phyloP scores from a whole-genome alignment of 2,888 invertebrate genomes.

The Hydrotaea diabolus region DNA sequence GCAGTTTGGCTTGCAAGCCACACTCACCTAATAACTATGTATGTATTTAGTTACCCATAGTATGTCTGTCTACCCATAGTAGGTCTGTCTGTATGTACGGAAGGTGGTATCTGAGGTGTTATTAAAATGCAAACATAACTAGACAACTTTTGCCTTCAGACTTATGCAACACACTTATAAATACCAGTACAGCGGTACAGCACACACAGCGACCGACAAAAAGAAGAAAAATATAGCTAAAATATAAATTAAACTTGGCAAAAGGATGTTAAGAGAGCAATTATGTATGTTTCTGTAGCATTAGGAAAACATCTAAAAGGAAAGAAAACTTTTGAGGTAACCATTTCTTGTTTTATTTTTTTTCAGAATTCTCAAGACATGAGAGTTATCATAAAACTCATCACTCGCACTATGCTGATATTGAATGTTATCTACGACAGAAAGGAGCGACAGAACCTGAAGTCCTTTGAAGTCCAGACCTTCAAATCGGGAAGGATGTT shows the following conservation, averaged over 20 bases:
- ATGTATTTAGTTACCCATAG: neutral
- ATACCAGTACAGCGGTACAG: neutral
- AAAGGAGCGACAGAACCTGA: too few relatives aligned
- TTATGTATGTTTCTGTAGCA: slow-evolving; percentile 41
- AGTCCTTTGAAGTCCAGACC: too few relatives aligned
- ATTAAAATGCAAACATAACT: slow-evolving; percentile 52
- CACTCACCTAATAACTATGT: slow-evolving; percentile 29
- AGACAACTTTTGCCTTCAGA: slow-evolving; percentile 30
- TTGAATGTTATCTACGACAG: too few relatives aligned
- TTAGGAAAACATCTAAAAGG: slow-evolving; percentile 48
- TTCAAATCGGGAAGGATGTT: too few relatives aligned
- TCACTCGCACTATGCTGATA: too few relatives aligned
- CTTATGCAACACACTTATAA: neutral
- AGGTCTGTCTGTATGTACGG: neutral
- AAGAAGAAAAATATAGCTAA: slow-evolving; percentile 13
- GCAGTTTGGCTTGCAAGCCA: slow-evolving; percentile 26
- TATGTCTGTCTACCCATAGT: too few relatives aligned
- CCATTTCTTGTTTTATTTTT: neutral
- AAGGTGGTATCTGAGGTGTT: slow-evolving; percentile 51
- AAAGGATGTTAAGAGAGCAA: slow-evolving; percentile 49
- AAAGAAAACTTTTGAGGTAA: slow-evolving; percentile 7
- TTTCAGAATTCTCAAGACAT: neutral
- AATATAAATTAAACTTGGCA: slow-evolving; percentile 40
- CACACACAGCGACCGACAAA: neutral
- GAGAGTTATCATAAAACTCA: neutral